Percentiles rank a stretch among this genome's conserved stretches.
phyloP scores from a whole-genome alignment of 2,113 vertebrate species.

The Oostethus manadensis region DNA sequence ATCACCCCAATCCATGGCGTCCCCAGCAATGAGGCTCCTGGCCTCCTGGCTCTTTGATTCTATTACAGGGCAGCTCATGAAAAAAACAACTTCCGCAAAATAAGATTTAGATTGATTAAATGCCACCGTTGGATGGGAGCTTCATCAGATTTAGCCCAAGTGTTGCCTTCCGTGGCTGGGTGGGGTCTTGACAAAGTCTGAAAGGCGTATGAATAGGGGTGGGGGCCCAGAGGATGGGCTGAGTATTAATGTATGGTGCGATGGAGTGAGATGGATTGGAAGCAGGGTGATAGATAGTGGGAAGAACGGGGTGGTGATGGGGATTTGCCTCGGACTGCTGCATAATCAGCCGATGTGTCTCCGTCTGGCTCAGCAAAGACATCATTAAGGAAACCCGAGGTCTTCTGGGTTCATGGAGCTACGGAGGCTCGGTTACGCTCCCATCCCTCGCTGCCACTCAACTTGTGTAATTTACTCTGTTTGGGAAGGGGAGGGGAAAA shows the following conservation, averaged over 20 bases:
- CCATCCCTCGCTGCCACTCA: constrained; percentile 56
- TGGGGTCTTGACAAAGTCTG: constrained; percentile 29
- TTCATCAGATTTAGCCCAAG: constrained; percentile 62
- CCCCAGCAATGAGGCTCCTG: constrained; percentile 48
- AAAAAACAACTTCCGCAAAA: constrained; percentile 70
- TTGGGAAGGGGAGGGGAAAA: constrained; percentile 6
- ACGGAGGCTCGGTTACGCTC: constrained; percentile 25
- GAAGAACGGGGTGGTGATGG: neutral
- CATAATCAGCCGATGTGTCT: constrained; percentile 60
- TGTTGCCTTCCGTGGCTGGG: constrained; percentile 46
- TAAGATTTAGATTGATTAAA: constrained; percentile 75
- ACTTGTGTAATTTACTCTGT: constrained; percentile 65
- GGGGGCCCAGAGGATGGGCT: neutral
- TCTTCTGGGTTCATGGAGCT: constrained; percentile 47
- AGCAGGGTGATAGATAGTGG: constrained; percentile 32
- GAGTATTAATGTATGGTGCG: constrained; percentile 23
- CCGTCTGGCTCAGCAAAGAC: constrained; percentile 53
- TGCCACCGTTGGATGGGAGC: constrained; percentile 57
- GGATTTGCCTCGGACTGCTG: constrained; percentile 35
- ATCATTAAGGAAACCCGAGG: constrained; percentile 65
- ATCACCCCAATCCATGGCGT: constrained; percentile 53
- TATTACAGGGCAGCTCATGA: constrained; percentile 58
- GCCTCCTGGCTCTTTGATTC: constrained; percentile 58
- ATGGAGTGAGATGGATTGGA: constrained; percentile 19
- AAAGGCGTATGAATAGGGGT: constrained; percentile 22